Conservation (phyloP, 1,140 invertebrate species). For the Cataglyphis hispanica region DNA sequence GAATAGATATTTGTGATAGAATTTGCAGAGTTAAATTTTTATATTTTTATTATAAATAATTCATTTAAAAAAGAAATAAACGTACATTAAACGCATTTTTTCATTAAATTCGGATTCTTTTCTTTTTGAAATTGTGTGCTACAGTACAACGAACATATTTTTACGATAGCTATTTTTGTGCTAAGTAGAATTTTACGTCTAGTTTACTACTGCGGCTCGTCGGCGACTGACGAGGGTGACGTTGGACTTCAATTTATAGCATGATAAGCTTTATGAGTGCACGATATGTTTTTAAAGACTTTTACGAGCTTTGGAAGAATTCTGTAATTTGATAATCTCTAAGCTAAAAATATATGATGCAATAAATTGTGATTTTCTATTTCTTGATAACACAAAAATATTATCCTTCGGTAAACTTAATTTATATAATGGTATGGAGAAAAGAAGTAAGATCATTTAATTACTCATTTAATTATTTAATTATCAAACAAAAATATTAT, state of each 20-base stretch:
- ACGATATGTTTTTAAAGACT: slow-evolving; percentile 15
- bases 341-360: neutral
- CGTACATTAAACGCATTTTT: neutral
- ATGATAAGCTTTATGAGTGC: slow-evolving; percentile 12
- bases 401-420: neutral
- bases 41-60: neutral
- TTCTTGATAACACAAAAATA: neutral
- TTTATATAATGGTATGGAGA: neutral
- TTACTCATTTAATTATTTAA: neutral
- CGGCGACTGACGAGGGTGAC: neutral
- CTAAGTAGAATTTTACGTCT: slow-evolving; percentile 38
- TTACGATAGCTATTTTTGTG: slow-evolving; percentile 18
- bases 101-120: neutral
- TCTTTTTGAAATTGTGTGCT: neutral
- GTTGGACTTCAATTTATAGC: neutral
- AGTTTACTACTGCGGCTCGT: neutral
- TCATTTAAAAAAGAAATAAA: neutral
- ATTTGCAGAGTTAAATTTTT: neutral
- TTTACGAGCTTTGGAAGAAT: neutral
- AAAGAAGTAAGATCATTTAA: slow-evolving; percentile 2
- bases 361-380: neutral
- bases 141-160: slow-evolving; percentile 7
- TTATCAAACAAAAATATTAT: neutral
- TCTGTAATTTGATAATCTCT: neutral
- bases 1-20: neutral